phyloP scores from a whole-genome alignment of 2,888 invertebrate genomes.

The Campoplex nolae region DNA sequence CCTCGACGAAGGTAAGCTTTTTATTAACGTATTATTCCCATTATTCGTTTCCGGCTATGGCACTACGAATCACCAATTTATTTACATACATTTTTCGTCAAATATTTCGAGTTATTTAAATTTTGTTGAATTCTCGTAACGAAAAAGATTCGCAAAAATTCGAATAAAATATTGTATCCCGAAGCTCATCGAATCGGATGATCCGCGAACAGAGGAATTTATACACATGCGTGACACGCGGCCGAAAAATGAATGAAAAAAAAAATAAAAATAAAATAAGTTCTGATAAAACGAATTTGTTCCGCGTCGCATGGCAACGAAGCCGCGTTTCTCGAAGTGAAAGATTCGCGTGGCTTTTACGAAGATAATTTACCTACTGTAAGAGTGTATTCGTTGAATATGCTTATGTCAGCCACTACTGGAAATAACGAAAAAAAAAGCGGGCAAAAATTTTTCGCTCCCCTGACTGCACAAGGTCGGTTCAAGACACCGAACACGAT shows the following conservation, averaged over 20 bases:
- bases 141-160: neutral
- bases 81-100: neutral
- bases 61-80: too few species aligned
- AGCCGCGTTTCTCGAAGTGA: neutral
- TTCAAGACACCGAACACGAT: neutral
- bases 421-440: conserved; percentile 14
- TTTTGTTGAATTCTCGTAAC: neutral
- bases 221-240: neutral
- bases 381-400: conserved; percentile 23
- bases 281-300: conserved; percentile 2
- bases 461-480: conserved; percentile 45
- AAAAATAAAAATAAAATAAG: neutral
- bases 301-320: conserved; percentile 50
- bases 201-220: neutral
- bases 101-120: neutral
- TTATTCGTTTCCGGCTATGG: conserved; percentile 42
- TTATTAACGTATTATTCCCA: neutral
- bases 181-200: neutral
- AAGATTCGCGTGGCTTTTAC: neutral
- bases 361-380: neutral
- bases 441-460: neutral
- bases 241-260: neutral
- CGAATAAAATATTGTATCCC: neutral
- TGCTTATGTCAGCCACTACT: conserved; percentile 15
- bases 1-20: conserved; percentile 97